Conservation (phyloP, 2,113 vertebrate species). For the Gavia stellata region DNA sequence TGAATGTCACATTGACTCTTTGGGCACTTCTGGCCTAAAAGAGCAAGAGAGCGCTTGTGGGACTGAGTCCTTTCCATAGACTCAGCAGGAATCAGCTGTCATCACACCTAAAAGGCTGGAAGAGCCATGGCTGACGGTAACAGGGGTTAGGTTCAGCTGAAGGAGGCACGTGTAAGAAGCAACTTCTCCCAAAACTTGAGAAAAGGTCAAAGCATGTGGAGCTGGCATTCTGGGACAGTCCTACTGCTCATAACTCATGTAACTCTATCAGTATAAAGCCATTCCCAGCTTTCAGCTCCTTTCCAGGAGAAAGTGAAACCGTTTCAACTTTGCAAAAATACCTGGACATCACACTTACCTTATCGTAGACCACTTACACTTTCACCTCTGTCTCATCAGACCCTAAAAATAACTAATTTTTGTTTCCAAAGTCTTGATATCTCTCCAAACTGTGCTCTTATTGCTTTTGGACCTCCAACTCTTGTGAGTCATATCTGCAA, state of each 20-base stretch:
- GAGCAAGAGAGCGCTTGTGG: background rate
- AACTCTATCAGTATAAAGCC: background rate
- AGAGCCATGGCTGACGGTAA: background rate
- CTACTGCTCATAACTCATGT: background rate
- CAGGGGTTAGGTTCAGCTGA: background rate
- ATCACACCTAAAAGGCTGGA: background rate
- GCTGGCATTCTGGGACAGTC: background rate
- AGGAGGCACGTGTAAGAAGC: background rate
- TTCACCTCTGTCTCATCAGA: conserved; percentile 22
- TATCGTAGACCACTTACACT: background rate
- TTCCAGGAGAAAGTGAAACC: background rate
- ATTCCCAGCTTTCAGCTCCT: background rate
- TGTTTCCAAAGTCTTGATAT: background rate
- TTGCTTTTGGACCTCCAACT: conserved; percentile 33
- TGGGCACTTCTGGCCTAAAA: background rate
- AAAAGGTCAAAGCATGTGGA: background rate
- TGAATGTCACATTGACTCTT: conserved; percentile 19
- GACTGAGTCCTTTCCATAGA: background rate
- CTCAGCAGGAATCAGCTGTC: background rate
- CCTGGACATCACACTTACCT: background rate
- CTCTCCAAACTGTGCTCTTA: conserved; percentile 11
- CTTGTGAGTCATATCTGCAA: conserved; percentile 52
- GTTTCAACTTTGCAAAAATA: background rate
- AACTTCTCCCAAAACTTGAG: background rate
- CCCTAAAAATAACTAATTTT: conserved; percentile 1